Base-by-base conservation (phyloP, 2,113 vertebrate genomes). In the Labrus mixtus region DNA sequence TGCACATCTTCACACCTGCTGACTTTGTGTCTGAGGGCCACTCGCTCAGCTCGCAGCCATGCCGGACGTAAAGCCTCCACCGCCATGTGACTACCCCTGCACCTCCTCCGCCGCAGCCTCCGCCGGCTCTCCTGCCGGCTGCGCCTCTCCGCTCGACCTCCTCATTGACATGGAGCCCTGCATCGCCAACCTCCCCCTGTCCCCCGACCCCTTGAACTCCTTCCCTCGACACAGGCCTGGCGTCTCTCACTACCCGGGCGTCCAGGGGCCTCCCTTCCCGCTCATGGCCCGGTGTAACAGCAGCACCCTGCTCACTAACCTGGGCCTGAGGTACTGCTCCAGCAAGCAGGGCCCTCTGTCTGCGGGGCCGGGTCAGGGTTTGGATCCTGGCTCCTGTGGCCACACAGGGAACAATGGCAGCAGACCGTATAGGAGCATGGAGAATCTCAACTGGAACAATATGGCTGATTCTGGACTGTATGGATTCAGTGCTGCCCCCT, bases 401-500 rank as follows among this genome's bases (percentile, higher is more conserved):
- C 87, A 85, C 45, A 63, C 67, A 0, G 79, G 68, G 22, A 56
- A 59, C 48, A 75, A 36, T 1, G 68, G 85, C 37, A 84, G 91
- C 11, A 91, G 96, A 73, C 94, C 96, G 56, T 97, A 96, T 78
- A 94, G 93, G 60, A 98, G 97, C 53, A 93, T 97, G 94, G 97
- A 98, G 90, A 96, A 97, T 90, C 92, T 98, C n/a, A 96, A 94
- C 86, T 96, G 95, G 95, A 91, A 85, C 78, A 17, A 83, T 0
- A 37, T 88, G 46, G 74, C 93, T 12, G 93, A 96, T 69, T 75
- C 90, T 12, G 83, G 90, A 9, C 61, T 92, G 50, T 94, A 90
- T 8, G 75, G 77, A 17, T 84, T 93, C 43, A 87, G 81, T 62
- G 78, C 87, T 76, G 79, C 90, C 43, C 91, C 93, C 29, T 95